Percentiles rank a stretch among this genome's conserved stretches.
phyloP scores from a whole-genome alignment of 2,888 invertebrate species.

The Argyresthia goedartella region DNA sequence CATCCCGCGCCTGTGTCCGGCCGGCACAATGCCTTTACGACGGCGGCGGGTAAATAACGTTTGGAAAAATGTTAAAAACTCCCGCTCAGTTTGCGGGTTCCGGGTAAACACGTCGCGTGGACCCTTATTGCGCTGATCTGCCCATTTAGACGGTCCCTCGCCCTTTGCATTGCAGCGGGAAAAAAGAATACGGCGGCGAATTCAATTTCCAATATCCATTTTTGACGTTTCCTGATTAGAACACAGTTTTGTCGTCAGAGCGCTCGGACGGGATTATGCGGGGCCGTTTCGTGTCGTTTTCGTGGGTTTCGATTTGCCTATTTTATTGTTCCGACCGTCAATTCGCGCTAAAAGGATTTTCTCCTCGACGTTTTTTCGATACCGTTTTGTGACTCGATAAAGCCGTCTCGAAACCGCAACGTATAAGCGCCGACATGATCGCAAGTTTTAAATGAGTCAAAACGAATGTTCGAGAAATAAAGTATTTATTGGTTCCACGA shows the following conservation, averaged over 20 bases:
- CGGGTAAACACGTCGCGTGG: slow-evolving; percentile 62
- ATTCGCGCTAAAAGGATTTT: slow-evolving; percentile 10
- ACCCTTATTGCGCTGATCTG: slow-evolving; percentile 68
- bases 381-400: neutral
- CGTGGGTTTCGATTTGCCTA: slow-evolving; percentile 35
- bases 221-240: slow-evolving; percentile 69
- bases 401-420: neutral
- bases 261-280: slow-evolving; percentile 4
- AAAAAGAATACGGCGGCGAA: slow-evolving; percentile 47
- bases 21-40: slow-evolving; percentile 64
- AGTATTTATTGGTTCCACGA: slow-evolving; percentile 14
- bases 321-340: slow-evolving; percentile 33
- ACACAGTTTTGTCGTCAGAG: slow-evolving; percentile 65
- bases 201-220: slow-evolving; percentile 69
- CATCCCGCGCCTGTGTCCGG: slow-evolving; percentile 52
- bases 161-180: slow-evolving; percentile 41
- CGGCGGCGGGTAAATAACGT: slow-evolving; percentile 66
- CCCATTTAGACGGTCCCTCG: slow-evolving; percentile 60
- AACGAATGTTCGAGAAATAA: slow-evolving; percentile 12
- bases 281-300: slow-evolving; percentile 14
- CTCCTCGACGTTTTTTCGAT: neutral
- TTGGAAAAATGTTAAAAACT: slow-evolving; percentile 60
- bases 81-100: slow-evolving; percentile 57
- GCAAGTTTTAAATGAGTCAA: slow-evolving; percentile 2
- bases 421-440: neutral